Base-by-base conservation (phyloP, 2,888 invertebrate species). In the Heteropelma amictum region DNA sequence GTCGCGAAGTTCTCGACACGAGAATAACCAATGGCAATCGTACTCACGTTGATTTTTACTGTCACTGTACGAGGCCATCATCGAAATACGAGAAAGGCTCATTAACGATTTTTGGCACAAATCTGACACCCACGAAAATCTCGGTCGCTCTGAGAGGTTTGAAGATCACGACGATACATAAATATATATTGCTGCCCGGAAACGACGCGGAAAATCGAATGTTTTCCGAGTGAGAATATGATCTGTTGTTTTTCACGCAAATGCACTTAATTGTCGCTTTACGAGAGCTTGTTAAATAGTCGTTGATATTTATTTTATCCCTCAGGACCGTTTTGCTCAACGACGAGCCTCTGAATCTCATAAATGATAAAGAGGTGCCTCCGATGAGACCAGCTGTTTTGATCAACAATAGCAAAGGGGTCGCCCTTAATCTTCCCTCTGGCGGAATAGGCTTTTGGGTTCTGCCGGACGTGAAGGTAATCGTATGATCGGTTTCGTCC, bases 401-500 rank as follows among this genome's bases (percentile, higher is more conserved):
- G 80, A 88, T 89, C 1, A 91, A 91, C 14, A 86, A n/a, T n/a
- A n/a, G 92, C 68, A 90, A 91, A 4, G 91, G 90, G 69, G 90
- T 94, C 2, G 89, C 91, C 5, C 85, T 95, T 12, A 90, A 90
- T 49, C 84, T 95, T 2, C 94, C 95, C 1, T 90, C 93, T 0
- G 92, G 92, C 81, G 93, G 94, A 0, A 92, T 95, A 49, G 94
- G 93, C 0, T 95, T 95, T 86, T 95, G 94, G 93, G 93, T 95
- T 0, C 85, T 95, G 8, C 93, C 94, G 0, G 92, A 91, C 61
- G 92, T 93, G 0, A 91, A 93, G 83, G 89, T 93, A 21, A 90
- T 92, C 58, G 92, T 40, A 26, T 14, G 7, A 1, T 14, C 23
- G 21, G n/a, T n/a, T n/a, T n/a, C n/a, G n/a, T n/a, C n/a, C n/a